Evolutionary conservation across 1,140 invertebrate genomes (phyloP).

Genomic region (Ceratina calcarata): DNA sequence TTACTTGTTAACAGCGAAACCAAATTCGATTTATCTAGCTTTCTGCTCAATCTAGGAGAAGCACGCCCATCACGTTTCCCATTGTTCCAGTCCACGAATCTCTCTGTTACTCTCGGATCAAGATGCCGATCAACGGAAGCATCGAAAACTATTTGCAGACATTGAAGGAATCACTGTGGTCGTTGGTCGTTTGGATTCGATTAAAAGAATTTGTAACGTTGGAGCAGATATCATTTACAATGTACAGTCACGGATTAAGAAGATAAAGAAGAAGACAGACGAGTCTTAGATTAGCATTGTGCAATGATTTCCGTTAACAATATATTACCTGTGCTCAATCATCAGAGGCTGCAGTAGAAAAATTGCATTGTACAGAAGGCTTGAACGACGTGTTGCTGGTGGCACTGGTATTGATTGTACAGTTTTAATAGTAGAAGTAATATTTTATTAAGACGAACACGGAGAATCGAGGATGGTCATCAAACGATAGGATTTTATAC

Average conservation of each 20-base stretch:
- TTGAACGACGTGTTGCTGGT: conserved; percentile 44
- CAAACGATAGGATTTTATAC: conserved; percentile 45
- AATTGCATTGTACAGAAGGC: conserved; percentile 36
- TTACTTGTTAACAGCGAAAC: conserved; percentile 66
- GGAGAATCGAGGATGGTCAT: not conserved
- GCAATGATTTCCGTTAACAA: conserved; percentile 61
- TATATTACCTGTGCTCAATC: conserved; percentile 57
- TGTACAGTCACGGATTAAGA: conserved; percentile 29
- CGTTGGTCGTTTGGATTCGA: conserved; percentile 36
- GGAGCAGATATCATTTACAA: conserved; percentile 25
- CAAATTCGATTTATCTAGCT: conserved; percentile 67
- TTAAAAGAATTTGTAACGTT: conserved; percentile 26
- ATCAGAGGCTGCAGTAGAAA: conserved; percentile 56
- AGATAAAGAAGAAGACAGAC: conserved; percentile 4
- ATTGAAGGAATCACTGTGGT: conserved; percentile 60
- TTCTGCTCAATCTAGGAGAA: conserved; percentile 66
- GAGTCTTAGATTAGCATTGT: conserved; percentile 40
- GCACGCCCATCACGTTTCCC: conserved; percentile 1
- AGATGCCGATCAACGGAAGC: not conserved
- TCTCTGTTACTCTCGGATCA: conserved; percentile 16
- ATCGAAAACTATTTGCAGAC: conserved; percentile 37
- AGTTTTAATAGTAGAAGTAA: conserved; percentile 49
- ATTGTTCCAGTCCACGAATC: conserved; percentile 19
- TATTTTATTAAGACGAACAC: conserved; percentile 47
- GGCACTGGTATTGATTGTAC: conserved; percentile 53